Evolutionary conservation across 2,888 invertebrate species (phyloP).

Genomic region (Azorinus chamasolen): DNA sequence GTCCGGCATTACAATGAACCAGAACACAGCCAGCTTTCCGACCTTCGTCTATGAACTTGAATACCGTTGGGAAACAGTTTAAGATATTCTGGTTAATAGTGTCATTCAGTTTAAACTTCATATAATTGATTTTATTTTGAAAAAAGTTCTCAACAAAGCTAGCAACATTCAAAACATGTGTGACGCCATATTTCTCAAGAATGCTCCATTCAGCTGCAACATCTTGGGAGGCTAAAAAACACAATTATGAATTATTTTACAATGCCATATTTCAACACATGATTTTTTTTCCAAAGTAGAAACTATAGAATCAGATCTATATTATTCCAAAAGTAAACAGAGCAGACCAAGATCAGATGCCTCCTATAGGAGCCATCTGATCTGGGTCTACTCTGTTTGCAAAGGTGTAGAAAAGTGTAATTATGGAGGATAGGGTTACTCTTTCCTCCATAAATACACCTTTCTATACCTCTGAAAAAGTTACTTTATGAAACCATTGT

Average conservation of each 20-base stretch:
- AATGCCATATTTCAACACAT: no score
- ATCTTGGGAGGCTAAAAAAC: slow-evolving; percentile 94
- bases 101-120: slow-evolving; percentile 89
- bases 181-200: slow-evolving; percentile 89
- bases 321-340: no score
- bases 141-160: slow-evolving; percentile 84
- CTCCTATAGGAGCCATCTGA: no score
- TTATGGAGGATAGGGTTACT: no score
- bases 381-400: no score
- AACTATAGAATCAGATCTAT: no score
- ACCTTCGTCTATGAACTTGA: slow-evolving; percentile 90
- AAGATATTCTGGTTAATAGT: slow-evolving; percentile 82
- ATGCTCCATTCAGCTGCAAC: slow-evolving; percentile 90
- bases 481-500: no score
- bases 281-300: no score
- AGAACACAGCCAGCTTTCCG: slow-evolving; percentile 89
- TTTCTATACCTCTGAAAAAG: no score
- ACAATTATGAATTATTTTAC: not conserved
- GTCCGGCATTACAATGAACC: slow-evolving; percentile 97
- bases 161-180: slow-evolving; percentile 92
- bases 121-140: slow-evolving; percentile 87
- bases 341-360: no score
- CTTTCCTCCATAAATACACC: no score
- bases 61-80: slow-evolving; percentile 86
- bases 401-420: no score